Evolutionary conservation across 2,113 vertebrate genomes (phyloP).

Genomic region (Hymenochirus boettgeri): DNA sequence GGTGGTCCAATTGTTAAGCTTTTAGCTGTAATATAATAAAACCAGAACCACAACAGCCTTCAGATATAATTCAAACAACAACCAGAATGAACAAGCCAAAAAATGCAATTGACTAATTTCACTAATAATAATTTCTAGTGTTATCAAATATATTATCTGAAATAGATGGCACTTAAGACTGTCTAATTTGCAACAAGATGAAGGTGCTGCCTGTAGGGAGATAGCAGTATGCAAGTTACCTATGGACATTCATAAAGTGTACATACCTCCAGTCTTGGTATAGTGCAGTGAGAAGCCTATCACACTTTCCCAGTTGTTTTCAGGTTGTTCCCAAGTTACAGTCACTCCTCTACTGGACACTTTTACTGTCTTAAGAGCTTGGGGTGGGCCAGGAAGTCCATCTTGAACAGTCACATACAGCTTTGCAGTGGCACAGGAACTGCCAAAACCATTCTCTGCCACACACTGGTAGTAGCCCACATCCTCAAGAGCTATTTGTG

Average conservation of each 20-base stretch:
- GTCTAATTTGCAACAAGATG: too few relatives aligned
- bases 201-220: too few relatives aligned
- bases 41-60: too few relatives aligned
- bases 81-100: too few relatives aligned
- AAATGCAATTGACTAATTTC: too few relatives aligned
- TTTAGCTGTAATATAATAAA: too few relatives aligned
- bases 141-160: too few relatives aligned
- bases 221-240: too few relatives aligned
- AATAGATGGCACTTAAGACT: too few relatives aligned
- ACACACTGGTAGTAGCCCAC: constrained; percentile 94
- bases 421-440: constrained; percentile 81
- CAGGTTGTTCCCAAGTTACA: constrained; percentile 86
- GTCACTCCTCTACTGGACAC: constrained; percentile 82
- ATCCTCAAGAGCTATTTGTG: constrained; percentile 88
- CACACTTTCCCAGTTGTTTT: constrained; percentile 88
- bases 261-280: constrained; percentile 77
- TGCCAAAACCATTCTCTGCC: constrained; percentile 85
- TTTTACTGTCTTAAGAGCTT: constrained; percentile 69
- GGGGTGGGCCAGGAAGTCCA: constrained; percentile 89
- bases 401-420: constrained; percentile 88
- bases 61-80: too few relatives aligned
- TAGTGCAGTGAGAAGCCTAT: constrained; percentile 96
- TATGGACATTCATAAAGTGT: neutral
- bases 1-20: too few relatives aligned
- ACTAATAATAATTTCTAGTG: too few relatives aligned